Percentiles rank a stretch among this genome's conserved stretches.
Evolutionary conservation across 1,140 invertebrate species (phyloP).

Genomic region (Pseudomyrmex concolor): DNA sequence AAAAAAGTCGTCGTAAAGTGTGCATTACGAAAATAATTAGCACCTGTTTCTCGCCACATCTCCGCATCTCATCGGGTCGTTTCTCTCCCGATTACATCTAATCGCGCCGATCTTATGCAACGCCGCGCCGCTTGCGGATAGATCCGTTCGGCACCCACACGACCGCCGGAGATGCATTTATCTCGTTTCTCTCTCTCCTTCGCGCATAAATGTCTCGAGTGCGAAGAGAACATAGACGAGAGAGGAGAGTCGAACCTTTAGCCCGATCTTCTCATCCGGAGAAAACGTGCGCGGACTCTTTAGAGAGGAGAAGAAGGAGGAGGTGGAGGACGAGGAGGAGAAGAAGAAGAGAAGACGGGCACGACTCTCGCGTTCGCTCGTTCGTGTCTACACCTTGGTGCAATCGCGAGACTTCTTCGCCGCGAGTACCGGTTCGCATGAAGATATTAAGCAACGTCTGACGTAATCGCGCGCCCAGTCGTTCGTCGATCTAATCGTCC

Average conservation of each 20-base stretch:
- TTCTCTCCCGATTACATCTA: constrained; percentile 14
- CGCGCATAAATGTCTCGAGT: constrained; percentile 48
- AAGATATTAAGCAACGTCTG: constrained; percentile 76
- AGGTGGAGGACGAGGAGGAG: background rate
- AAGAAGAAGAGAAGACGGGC: constrained; percentile 26
- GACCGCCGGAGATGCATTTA: constrained; percentile 45
- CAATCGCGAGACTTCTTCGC: constrained; percentile 55
- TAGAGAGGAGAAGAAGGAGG: background rate
- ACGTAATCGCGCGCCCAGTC: constrained; percentile 72
- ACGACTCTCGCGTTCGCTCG: constrained; percentile 33
- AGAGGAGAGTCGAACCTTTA: constrained; percentile 36
- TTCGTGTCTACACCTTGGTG: constrained; percentile 54
- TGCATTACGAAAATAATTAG: constrained; percentile 21
- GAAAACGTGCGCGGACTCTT: constrained; percentile 49
- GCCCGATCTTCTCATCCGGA: constrained; percentile 56
- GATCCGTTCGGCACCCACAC: constrained; percentile 42
- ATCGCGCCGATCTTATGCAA: constrained; percentile 35
- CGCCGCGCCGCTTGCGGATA: constrained; percentile 24
- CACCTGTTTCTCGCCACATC: background rate
- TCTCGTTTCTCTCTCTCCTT: constrained; percentile 6
- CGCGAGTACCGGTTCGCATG: constrained; percentile 61
- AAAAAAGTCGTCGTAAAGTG: background rate
- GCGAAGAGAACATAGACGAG: constrained; percentile 19
- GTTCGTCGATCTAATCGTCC: constrained; percentile 50
- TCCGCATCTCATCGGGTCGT: background rate